Base-by-base conservation (phyloP, 2,888 invertebrate species). In the Drosophila neutralis region DNA sequence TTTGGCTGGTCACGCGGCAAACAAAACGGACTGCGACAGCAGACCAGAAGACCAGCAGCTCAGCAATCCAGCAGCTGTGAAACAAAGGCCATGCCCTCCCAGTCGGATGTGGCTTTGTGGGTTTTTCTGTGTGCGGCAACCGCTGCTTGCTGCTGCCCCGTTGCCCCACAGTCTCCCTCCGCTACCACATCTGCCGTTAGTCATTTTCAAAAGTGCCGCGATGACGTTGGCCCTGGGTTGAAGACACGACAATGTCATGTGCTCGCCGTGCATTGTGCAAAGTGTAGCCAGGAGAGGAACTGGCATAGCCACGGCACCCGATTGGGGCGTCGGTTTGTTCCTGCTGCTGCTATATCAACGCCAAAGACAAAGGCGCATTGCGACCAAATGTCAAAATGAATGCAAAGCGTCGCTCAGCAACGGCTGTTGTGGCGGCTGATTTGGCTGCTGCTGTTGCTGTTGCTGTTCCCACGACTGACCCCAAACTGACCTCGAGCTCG, bases 61-160 rank as follows among this genome's bases (percentile, higher is more conserved):
- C 31, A 57, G 57, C 31, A 51, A 29, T n/a, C 51, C 79, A 68
- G 66, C 83, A 88, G 83, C 81, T 80, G 89, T 67, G 61, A 83
- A 71, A 88, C 87, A 87, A 88, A 85, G 75, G 84, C 63, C 74
- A 73, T 49, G 70, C 69, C 67, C 42, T 33, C 78, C 77, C 82
- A 90, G 82, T 72, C 87, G 87, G 90, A 90, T 89, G 90, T 87
- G 88, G 87, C 80, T 88, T 89, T 90, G 87, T 79, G 90, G 90
- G 80, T 79, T 80, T 82, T 64, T 82, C 69, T 78, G 75, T 84
- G 73, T 84, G 80, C 74, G 70, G 78, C 73, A 67, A 78, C 73
- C 80, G 77, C 81, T 75, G 71, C 58, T 68, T 24, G 31, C 56
- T 38, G 58, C 60, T 57, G 13, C 54, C 40, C 65, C n/a, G 21